Evolutionary conservation across 2,888 invertebrate genomes (phyloP), one percentile per base, ranked within the genome.

Genomic region (Drosophila colorata): DNA sequence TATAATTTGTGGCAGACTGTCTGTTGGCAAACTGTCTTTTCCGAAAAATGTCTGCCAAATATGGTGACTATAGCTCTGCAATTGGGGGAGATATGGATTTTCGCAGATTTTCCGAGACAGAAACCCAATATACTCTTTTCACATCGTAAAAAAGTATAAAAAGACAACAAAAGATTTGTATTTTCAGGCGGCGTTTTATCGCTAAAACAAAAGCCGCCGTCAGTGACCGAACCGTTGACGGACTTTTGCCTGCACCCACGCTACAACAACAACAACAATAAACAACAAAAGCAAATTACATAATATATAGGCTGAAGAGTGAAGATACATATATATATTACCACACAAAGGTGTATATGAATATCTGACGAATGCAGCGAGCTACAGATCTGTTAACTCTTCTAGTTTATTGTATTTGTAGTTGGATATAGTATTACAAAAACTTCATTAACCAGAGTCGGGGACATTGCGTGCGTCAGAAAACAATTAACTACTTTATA

Each of bases 181-280:
- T 74, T 71, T 69, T 55, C 61, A 48, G 79, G 48, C 82, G 56
- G 78, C 59, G 13, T 58, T 78, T 80, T 72, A 84, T 78, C 60
- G 58, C 59, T 68, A 51, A 68, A 85, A 82, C 79, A 78, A 78
- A 87, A 81, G 65, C 64, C 66, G 65, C 61, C 66, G 52, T 41
- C 60, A 64, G 57, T 41, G 64, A 59, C 20, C 31, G 28, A 53
- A 23, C 48, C 49, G 44, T 40, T 46, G 58, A 35, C 20, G 49
- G 37, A 23, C 56, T 20, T 38, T 68, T 53, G 64, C 49, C 57
- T 58, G 47, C 80, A 56, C 76, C 80, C 76, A 76, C 75, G 58
- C 69, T 2, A 51, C 16, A 41, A 31, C 20, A 59, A 20, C 53
- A 52, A 46, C 44, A 80, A 63, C 47, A 61, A 61, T n/a, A 46